Base-by-base conservation (phyloP, 2,797 vertebrate species). In the Microctenopoma lineatum region DNA sequence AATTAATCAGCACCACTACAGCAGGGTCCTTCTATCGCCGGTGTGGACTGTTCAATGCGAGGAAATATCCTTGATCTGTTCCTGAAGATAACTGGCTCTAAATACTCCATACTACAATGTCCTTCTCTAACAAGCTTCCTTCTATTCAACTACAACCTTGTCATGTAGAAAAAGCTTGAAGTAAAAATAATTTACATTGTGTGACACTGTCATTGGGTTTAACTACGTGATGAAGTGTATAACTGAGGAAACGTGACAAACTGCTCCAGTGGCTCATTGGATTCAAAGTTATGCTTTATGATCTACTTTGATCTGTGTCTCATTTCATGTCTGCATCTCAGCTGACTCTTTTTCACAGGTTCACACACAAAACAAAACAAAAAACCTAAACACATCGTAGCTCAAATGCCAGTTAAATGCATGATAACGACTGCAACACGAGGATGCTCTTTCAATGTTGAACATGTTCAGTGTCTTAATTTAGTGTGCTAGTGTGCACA, bases 61-160 rank as follows among this genome's bases (percentile, higher is more conserved):
- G 86, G 87, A 88, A 87, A 78, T 57, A 44, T 51, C 70, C 70
- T 77, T 76, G 55, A 78, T 78, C 48, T 80, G 83, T 62, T 77
- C 60, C 52, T 73, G 27, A 59, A 54, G 81, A 91, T 90, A 86
- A 67, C 46, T 50, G n/a, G 14, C 57, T 71, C 27, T 53, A 61
- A 79, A 67, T 67, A 64, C 44, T 73, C 16, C 11, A 47, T 3
- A 57, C 41, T 9, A 44, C 52, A 38, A n/a, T 26, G 27, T 51
- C 46, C 59, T 46, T 15, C 54, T 75, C 55, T 34, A 72, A 58
- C 57, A 53, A 58, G 76, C 73, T 90, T 91, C 86, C 88, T 80
- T 66, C 46, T 10, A 90, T 89, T 90, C 73, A 86, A 65, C 59
- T 36, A 29, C 34, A 81, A 87, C 77, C 77, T 73, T 60, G 79